Percentiles rank a stretch among this genome's conserved stretches.
These are phyloP conservation scores for Eumerus sabulonum DNA, from an alignment of 2,888 invertebrate genomes.

Conservation along the genomic window DNA sequence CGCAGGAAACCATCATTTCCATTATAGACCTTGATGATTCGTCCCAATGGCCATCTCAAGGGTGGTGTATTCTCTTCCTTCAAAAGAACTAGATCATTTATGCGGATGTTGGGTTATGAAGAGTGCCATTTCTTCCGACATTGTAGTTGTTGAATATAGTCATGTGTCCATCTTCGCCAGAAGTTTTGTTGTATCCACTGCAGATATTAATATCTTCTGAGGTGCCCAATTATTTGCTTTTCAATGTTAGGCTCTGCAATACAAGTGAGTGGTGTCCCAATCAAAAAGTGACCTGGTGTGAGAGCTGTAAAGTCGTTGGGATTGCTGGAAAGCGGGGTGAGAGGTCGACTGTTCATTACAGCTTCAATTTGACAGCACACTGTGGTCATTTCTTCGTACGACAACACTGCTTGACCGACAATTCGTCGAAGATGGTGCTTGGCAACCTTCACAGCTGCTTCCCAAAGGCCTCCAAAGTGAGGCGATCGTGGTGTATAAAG, in stretches of 20 bases:
- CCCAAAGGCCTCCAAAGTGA: too few species aligned
- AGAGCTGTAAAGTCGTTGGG: slow-evolving; percentile 12
- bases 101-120: slow-evolving; percentile 5
- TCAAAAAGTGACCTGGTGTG: slow-evolving; percentile 17
- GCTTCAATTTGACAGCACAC: slow-evolving; percentile 19
- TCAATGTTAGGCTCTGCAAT: slow-evolving; percentile 29
- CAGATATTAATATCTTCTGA: slow-evolving; percentile 15
- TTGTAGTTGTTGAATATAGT: slow-evolving; percentile 38
- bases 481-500: slow-evolving; percentile 16
- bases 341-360: slow-evolving; percentile 11
- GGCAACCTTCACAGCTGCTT: slow-evolving; percentile 6
- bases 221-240: background rate
- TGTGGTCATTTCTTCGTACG: too few species aligned
- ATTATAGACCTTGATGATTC: background rate
- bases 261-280: slow-evolving; percentile 23
- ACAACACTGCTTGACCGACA: slow-evolving; percentile 1
- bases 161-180: slow-evolving; percentile 23
- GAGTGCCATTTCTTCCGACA: slow-evolving; percentile 18
- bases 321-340: slow-evolving; percentile 12
- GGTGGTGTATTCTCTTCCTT: slow-evolving; percentile 25
- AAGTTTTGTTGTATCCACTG: slow-evolving; percentile 28
- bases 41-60: slow-evolving; percentile 10
- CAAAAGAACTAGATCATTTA: slow-evolving; percentile 23
- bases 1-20: slow-evolving; percentile 19
- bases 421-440: slow-evolving; percentile 16